phyloP scores from a whole-genome alignment of 2,797 vertebrate species.

The Smutsia gigantea region DNA sequence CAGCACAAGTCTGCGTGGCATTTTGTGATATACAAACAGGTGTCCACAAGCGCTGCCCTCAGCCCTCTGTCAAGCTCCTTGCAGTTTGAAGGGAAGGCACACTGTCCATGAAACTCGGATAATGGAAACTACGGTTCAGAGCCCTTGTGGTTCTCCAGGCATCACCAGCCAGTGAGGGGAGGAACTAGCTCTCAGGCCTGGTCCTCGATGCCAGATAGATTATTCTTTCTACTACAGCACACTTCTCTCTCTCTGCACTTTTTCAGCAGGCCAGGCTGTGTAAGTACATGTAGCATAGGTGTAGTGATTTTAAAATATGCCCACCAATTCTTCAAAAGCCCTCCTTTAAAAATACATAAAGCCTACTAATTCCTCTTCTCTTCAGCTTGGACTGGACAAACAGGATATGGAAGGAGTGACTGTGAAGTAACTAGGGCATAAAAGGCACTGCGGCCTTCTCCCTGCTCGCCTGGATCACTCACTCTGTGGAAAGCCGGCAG shows the following conservation, averaged over 20 bases:
- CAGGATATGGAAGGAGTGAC: background rate
- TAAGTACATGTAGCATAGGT: background rate
- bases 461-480: background rate
- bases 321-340: background rate
- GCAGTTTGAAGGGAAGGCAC: background rate
- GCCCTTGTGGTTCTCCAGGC: background rate
- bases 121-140: background rate
- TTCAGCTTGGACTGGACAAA: background rate
- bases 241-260: background rate
- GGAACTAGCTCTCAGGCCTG: background rate
- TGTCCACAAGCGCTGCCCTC: background rate
- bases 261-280: background rate
- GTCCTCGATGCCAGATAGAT: background rate
- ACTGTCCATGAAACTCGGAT: background rate
- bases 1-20: background rate
- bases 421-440: too few relatives aligned
- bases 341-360: background rate
- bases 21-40: background rate
- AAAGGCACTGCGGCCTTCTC: background rate
- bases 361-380: background rate
- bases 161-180: background rate
- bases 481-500: background rate
- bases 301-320: background rate
- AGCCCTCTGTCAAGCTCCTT: background rate
- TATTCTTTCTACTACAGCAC: background rate